Percentiles rank a stretch among this genome's conserved stretches.
Conservation (phyloP, 1,140 invertebrate genomes). For the Cydia amplana region DNA sequence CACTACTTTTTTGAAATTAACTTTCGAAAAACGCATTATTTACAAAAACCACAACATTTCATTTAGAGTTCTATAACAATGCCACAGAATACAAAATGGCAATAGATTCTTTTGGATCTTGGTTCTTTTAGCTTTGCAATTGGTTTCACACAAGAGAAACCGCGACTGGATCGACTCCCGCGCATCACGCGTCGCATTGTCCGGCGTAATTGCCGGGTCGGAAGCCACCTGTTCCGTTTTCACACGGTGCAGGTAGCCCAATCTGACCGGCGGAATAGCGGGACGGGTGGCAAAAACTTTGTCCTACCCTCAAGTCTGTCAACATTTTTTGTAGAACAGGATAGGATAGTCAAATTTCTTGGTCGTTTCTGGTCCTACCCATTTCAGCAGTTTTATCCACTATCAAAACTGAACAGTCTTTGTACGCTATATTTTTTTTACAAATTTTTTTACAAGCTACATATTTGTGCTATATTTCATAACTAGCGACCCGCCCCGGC, state of each 20-base stretch:
- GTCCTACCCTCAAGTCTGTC: conserved; percentile 15
- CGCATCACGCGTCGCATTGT: conserved; percentile 59
- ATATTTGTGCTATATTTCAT: too few relatives aligned
- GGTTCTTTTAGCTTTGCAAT: background rate
- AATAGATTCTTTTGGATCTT: background rate
- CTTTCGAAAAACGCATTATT: background rate
- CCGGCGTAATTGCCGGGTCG: conserved; percentile 59
- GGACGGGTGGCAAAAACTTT: conserved; percentile 21
- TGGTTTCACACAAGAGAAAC: conserved; percentile 41
- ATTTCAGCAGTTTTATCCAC: too few relatives aligned
- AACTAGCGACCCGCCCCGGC: too few relatives aligned
- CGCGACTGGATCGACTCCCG: conserved; percentile 55
- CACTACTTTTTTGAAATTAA: conserved; percentile 1
- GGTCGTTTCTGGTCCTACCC: too few relatives aligned
- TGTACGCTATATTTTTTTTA: too few relatives aligned
- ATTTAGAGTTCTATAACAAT: background rate
- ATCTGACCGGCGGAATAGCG: conserved; percentile 32
- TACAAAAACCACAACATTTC: background rate
- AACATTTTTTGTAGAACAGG: background rate
- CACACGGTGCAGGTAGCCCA: conserved; percentile 58
- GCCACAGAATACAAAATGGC: conserved; percentile 24
- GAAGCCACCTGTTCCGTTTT: conserved; percentile 73
- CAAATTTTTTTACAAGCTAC: too few relatives aligned
- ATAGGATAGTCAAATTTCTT: conserved; percentile 4
- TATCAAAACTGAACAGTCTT: too few relatives aligned